phyloP scores from a whole-genome alignment of 2,888 invertebrate species.

The Nemurella pictetii region DNA sequence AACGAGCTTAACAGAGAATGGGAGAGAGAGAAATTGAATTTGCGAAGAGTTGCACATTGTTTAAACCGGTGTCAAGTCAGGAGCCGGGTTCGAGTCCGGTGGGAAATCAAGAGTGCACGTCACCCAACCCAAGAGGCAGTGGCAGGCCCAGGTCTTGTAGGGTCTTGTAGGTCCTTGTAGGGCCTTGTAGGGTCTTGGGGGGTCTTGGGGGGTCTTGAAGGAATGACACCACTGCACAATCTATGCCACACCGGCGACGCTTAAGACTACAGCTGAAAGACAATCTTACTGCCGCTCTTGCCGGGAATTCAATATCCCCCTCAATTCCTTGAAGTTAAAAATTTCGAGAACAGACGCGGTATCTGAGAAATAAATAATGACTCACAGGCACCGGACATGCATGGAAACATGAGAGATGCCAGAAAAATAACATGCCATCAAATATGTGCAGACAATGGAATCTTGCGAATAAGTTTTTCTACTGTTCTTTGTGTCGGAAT shows the following conservation, averaged over 20 bases:
- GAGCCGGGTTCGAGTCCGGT: background rate
- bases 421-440: background rate
- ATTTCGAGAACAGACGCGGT: background rate
- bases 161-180: background rate
- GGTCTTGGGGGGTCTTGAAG: no score
- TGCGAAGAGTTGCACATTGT: slow-evolving; percentile 24
- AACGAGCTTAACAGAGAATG: background rate
- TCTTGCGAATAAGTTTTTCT: background rate
- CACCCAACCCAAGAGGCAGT: background rate
- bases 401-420: background rate
- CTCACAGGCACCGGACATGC: background rate
- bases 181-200: no score
- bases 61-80: slow-evolving; percentile 12
- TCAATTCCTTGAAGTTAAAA: background rate
- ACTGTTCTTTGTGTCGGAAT: background rate
- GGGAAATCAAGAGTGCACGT: slow-evolving; percentile 23
- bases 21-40: slow-evolving; percentile 14
- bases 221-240: background rate
- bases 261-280: background rate
- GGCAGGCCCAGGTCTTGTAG: background rate
- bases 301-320: background rate
- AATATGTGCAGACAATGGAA: background rate
- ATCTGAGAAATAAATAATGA: background rate
- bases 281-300: background rate
- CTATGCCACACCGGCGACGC: slow-evolving; percentile 3